phyloP scores from a whole-genome alignment of 1,140 invertebrate genomes.

The Habropoda laboriosa region DNA sequence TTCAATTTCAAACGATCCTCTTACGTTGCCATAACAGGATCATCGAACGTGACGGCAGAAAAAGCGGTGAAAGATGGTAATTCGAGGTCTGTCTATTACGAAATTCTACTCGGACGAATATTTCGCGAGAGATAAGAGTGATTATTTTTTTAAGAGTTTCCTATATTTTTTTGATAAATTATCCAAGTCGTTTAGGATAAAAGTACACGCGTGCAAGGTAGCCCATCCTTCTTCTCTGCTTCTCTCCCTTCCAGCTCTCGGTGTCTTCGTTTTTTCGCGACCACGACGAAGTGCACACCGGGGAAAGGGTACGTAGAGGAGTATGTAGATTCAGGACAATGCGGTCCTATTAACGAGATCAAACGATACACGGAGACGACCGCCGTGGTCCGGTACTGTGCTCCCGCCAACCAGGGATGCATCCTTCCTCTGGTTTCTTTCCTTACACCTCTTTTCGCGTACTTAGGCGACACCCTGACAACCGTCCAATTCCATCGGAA shows the following conservation, averaged over 20 bases:
- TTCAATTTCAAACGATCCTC: not conserved
- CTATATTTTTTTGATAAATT: slow-evolving; percentile 41
- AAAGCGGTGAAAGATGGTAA: not conserved
- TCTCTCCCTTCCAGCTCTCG: not conserved
- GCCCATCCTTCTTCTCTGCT: slow-evolving; percentile 22
- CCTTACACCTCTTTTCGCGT: not conserved
- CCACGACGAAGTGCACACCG: slow-evolving; percentile 58
- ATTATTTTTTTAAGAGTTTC: not conserved
- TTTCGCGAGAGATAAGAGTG: not conserved
- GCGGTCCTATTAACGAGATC: slow-evolving; percentile 78
- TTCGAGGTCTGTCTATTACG: not conserved
- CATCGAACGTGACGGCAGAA: not conserved
- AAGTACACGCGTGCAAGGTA: slow-evolving; percentile 35
- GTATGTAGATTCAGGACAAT: slow-evolving; percentile 76
- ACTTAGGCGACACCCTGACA: not conserved
- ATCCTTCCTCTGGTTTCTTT: slow-evolving; percentile 43
- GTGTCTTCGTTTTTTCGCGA: slow-evolving; percentile 1
- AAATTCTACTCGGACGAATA: not conserved
- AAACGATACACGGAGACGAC: slow-evolving; percentile 75
- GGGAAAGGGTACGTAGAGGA: slow-evolving; percentile 63
- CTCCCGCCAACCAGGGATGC: slow-evolving; percentile 69
- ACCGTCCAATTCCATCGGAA: not conserved
- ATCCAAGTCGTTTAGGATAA: slow-evolving; percentile 31
- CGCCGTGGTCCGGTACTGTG: slow-evolving; percentile 68
- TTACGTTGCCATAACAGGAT: not conserved